Evolutionary conservation across 1,140 invertebrate genomes (phyloP).

Genomic region (Marisa cornuarietis): DNA sequence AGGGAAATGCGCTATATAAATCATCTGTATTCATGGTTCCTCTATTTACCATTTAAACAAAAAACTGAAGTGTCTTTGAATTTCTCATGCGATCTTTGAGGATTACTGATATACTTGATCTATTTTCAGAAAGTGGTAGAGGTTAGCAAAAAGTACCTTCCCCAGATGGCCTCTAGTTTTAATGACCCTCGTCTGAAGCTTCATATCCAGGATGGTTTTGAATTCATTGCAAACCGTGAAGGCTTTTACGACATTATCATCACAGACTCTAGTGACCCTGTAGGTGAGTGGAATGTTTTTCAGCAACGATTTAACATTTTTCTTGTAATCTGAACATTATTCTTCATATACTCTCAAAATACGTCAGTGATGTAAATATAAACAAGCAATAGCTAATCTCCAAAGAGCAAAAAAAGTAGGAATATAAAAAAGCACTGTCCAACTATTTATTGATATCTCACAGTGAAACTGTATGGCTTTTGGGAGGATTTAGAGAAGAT

Average conservation of each 20-base stretch:
- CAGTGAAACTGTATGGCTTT: no score
- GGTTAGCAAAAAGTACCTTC: constrained; percentile 88
- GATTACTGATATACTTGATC: constrained; percentile 8
- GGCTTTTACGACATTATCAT: constrained; percentile 96
- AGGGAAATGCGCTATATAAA: neutral
- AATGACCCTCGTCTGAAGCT: constrained; percentile 84
- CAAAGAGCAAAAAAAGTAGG: no score
- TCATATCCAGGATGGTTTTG: constrained; percentile 92
- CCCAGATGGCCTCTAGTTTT: constrained; percentile 89
- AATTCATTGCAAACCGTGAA: constrained; percentile 88
- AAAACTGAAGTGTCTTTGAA: no score
- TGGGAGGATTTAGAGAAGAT: neutral
- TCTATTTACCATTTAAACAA: neutral
- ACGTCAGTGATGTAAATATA: no score
- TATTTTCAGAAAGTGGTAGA: constrained; percentile 79
- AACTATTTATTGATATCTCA: no score
- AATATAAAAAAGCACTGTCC: no score
- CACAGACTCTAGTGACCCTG: constrained; percentile 96
- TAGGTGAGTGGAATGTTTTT: constrained; percentile 71
- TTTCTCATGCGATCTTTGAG: neutral
- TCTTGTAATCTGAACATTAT: no score
- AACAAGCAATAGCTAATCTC: no score
- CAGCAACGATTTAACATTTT: neutral
- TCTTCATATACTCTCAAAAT: no score
- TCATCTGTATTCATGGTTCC: neutral